These are phyloP conservation scores for Cylindroiulus punctatus DNA, from an alignment of 2,888 invertebrate genomes.

Conservation along the genomic window DNA sequence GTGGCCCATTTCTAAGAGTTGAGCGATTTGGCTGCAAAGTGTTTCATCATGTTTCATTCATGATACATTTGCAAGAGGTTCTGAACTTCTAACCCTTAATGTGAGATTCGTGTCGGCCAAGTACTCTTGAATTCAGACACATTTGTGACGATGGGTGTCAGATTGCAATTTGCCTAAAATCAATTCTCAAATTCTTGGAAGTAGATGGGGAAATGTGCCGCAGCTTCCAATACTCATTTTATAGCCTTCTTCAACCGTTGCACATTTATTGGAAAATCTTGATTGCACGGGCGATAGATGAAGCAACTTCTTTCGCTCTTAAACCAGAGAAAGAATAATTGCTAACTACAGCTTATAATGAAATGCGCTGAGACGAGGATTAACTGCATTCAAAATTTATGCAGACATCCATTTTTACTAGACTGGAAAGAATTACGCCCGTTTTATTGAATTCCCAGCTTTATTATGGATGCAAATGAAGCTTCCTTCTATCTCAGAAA, in stretches of 20 bases:
- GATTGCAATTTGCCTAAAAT: slow-evolving; percentile 34
- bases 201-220: neutral
- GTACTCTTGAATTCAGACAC: slow-evolving; percentile 1
- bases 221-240: slow-evolving; percentile 22
- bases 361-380: neutral
- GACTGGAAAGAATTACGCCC: slow-evolving; percentile 38
- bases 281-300: neutral
- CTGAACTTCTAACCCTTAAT: neutral
- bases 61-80: neutral
- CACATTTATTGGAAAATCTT: slow-evolving; percentile 45
- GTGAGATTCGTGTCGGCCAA: neutral
- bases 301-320: slow-evolving; percentile 1
- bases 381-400: slow-evolving; percentile 36
- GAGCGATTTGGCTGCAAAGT: neutral
- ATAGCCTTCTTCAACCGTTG: neutral
- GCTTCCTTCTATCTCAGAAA: neutral
- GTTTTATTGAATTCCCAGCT: slow-evolving; percentile 28
- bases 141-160: neutral
- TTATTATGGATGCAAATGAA: slow-evolving; percentile 35
- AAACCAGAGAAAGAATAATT: slow-evolving; percentile 30
- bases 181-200: neutral
- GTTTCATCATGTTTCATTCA: neutral
- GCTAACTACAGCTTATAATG: slow-evolving; percentile 36
- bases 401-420: slow-evolving; percentile 43
- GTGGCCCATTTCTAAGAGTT: neutral